phyloP scores from a whole-genome alignment of 2,888 invertebrate genomes.

The Phoronis australis region DNA sequence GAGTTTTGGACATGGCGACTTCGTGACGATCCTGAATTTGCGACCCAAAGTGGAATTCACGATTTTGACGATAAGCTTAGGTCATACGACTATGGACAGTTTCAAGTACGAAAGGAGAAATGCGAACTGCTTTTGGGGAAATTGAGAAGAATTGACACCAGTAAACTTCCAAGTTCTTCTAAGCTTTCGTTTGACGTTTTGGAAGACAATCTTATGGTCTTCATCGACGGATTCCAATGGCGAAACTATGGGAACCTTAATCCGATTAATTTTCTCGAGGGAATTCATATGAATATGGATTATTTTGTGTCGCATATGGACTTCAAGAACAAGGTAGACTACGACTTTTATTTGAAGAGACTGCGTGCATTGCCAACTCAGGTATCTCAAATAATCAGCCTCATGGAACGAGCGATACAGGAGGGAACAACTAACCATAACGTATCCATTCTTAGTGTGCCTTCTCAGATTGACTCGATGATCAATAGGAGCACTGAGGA shows the following conservation, averaged over 20 bases:
- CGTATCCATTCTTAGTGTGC: constrained; percentile 31
- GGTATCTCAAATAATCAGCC: constrained; percentile 18
- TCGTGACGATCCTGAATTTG: not conserved
- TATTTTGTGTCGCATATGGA: constrained; percentile 20
- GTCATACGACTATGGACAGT: too few species aligned
- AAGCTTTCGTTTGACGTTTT: too few species aligned
- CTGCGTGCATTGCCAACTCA: constrained; percentile 10
- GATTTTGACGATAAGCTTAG: not conserved
- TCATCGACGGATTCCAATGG: too few species aligned
- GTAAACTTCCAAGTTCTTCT: too few species aligned
- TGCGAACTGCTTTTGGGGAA: too few species aligned
- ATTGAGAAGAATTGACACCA: too few species aligned
- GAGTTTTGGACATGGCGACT: not conserved
- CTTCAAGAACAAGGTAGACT: constrained; percentile 24
- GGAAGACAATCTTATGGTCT: too few species aligned
- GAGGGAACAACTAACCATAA: constrained; percentile 29
- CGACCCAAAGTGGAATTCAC: not conserved
- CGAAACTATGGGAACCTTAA: too few species aligned
- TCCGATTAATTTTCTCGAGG: constrained; percentile 44
- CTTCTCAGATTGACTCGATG: constrained; percentile 19
- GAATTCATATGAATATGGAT: constrained; percentile 24
- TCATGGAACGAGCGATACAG: constrained; percentile 37
- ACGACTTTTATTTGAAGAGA: constrained; percentile 21
- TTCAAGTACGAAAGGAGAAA: too few species aligned
- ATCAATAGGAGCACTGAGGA: constrained; percentile 12